A percentile compares a stretch with the other conserved stretches of the same genome.
Evolutionary conservation across 1,140 invertebrate genomes (phyloP).

Genomic region (Aphelenchoides besseyi): DNA sequence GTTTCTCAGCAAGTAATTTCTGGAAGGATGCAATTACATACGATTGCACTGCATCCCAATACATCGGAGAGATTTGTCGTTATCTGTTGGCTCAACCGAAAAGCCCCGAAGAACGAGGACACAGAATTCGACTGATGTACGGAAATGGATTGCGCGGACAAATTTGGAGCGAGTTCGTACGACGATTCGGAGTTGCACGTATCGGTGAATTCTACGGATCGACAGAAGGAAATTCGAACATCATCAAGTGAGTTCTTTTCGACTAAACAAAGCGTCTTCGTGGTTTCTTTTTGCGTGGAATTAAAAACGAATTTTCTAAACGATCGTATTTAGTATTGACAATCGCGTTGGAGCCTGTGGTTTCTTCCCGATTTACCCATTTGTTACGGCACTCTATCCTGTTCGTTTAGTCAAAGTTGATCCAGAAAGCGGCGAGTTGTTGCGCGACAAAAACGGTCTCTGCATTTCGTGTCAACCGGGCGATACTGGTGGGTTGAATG

Average conservation of each 20-base stretch:
- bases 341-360: slow-evolving; percentile 74
- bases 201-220: slow-evolving; percentile 91
- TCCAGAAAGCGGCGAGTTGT: slow-evolving; percentile 72
- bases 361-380: slow-evolving; percentile 50
- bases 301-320: no score
- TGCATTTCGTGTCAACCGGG: slow-evolving; percentile 76
- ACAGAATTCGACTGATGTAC: slow-evolving; percentile 71
- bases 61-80: slow-evolving; percentile 97
- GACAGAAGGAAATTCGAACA: slow-evolving; percentile 83
- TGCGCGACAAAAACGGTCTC: slow-evolving; percentile 72
- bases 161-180: slow-evolving; percentile 87
- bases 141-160: slow-evolving; percentile 94
- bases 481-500: slow-evolving; percentile 89
- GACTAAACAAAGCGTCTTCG: no score
- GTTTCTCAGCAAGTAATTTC: slow-evolving; percentile 91
- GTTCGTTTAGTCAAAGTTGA: slow-evolving; percentile 45
- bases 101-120: slow-evolving; percentile 75
- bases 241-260: no score
- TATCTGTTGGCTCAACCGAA: slow-evolving; percentile 85
- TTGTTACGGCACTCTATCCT: slow-evolving; percentile 34
- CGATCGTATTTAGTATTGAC: no score
- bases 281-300: no score
- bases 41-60: slow-evolving; percentile 90
- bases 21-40: slow-evolving; percentile 88
- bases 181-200: slow-evolving; percentile 78